Conservation (phyloP, 2,113 vertebrate genomes). For the Chionomys nivalis region DNA sequence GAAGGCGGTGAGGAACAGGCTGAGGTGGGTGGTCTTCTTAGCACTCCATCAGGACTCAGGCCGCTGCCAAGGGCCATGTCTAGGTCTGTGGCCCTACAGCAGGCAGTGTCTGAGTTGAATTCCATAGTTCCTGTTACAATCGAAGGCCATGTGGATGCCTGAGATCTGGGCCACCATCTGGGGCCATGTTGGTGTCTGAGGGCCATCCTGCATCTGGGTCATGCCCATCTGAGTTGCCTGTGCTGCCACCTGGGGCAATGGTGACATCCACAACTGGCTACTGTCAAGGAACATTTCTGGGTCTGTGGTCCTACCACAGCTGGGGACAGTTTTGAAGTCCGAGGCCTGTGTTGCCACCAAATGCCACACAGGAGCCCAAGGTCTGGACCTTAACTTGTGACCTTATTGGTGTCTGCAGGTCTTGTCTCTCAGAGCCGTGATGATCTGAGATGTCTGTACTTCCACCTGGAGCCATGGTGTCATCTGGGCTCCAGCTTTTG, state of each 20-base stretch:
- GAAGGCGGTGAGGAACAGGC: no score
- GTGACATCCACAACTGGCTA: background rate
- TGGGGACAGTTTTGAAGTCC: background rate
- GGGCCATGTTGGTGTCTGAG: no score
- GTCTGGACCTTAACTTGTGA: background rate
- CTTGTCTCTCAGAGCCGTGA: background rate
- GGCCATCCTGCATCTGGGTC: no score
- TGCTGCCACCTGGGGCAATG: background rate
- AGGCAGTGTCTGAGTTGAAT: no score
- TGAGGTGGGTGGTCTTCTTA: no score
- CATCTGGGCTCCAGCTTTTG: background rate
- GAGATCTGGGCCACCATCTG: no score
- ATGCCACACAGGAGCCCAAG: background rate
- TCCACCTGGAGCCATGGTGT: background rate
- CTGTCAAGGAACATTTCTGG: background rate
- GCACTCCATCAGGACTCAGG: no score
- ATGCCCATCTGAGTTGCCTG: no score
- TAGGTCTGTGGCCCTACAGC: no score
- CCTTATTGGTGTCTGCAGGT: background rate
- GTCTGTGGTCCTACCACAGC: background rate
- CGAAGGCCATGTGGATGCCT: no score
- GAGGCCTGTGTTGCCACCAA: background rate
- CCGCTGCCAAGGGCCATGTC: no score
- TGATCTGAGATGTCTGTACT: background rate
- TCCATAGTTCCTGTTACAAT: no score